Evolutionary conservation across 2,113 vertebrate genomes (phyloP).

Genomic region (Odontesthes bonariensis): DNA sequence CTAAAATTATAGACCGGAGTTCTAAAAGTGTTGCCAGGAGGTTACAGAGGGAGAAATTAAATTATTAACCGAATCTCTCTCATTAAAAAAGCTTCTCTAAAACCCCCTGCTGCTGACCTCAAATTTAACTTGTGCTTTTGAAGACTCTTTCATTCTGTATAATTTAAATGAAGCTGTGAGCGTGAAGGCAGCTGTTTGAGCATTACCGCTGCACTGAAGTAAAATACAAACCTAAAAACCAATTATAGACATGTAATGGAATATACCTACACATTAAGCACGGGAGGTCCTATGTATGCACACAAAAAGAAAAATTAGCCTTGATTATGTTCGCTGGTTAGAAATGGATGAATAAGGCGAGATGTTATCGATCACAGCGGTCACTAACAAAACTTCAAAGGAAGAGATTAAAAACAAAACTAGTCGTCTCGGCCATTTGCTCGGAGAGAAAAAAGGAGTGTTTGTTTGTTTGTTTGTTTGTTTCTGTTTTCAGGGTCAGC

Average conservation of each 20-base stretch:
- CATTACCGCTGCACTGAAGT: not conserved
- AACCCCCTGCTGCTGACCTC: constrained; percentile 1
- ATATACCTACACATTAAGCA: not conserved
- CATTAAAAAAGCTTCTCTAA: constrained; percentile 25
- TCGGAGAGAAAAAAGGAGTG: too few species aligned
- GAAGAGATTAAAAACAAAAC: too few species aligned
- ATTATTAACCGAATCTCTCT: constrained; percentile 42
- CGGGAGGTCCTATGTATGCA: too few species aligned
- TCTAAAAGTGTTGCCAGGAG: constrained; percentile 18
- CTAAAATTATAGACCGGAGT: not conserved
- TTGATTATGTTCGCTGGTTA: too few species aligned
- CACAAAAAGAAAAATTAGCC: too few species aligned
- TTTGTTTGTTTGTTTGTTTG: too few species aligned
- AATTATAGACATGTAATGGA: not conserved
- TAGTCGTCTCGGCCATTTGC: too few species aligned
- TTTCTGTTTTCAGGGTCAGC: too few species aligned
- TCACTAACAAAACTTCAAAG: too few species aligned
- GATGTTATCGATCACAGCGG: too few species aligned
- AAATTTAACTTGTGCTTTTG: constrained; percentile 4
- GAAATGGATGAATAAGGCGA: too few species aligned
- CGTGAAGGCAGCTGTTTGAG: not conserved
- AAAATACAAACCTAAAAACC: not conserved
- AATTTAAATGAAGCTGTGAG: not conserved
- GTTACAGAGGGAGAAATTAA: not conserved
- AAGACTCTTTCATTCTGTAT: not conserved